These are phyloP conservation scores for Ecliptopera silaceata DNA, from an alignment of 2,888 invertebrate genomes.

Conservation along the genomic window DNA sequence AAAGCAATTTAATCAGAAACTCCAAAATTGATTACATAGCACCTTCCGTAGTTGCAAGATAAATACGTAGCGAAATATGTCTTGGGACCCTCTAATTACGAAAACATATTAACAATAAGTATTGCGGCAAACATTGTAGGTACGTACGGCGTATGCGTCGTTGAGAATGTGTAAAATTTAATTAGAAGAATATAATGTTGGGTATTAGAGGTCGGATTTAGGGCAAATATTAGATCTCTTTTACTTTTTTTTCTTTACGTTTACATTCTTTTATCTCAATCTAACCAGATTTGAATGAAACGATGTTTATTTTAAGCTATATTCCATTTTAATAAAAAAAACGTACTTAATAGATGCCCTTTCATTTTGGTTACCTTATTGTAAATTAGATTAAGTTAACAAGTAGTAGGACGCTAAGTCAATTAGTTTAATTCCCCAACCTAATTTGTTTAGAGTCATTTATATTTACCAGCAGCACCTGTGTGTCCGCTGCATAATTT, in stretches of 20 bases:
- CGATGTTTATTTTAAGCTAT: too few relatives aligned
- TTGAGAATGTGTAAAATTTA: conserved; percentile 36
- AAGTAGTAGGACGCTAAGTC: too few relatives aligned
- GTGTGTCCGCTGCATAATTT: background rate
- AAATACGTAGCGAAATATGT: conserved; percentile 11
- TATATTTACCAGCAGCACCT: too few relatives aligned
- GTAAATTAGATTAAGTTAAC: too few relatives aligned
- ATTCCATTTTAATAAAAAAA: too few relatives aligned
- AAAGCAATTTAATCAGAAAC: conserved; percentile 5
- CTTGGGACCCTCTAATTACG: conserved; percentile 26
- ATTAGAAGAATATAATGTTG: conserved; percentile 36
- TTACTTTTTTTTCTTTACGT: too few relatives aligned
- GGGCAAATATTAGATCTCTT: background rate
- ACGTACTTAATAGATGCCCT: too few relatives aligned
- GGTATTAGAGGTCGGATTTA: conserved; percentile 7
- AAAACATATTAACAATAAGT: conserved; percentile 29
- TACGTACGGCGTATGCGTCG: conserved; percentile 5
- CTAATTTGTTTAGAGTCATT: too few relatives aligned
- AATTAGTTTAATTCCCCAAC: too few relatives aligned
- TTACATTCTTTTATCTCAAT: too few relatives aligned
- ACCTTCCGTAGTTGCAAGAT: conserved; percentile 4
- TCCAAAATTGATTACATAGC: conserved; percentile 8
- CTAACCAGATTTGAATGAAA: too few relatives aligned
- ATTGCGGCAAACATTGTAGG: conserved; percentile 33
- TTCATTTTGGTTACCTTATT: too few relatives aligned